Base-by-base conservation (phyloP, 2,888 invertebrate species). In the Anarsia innoxiella region DNA sequence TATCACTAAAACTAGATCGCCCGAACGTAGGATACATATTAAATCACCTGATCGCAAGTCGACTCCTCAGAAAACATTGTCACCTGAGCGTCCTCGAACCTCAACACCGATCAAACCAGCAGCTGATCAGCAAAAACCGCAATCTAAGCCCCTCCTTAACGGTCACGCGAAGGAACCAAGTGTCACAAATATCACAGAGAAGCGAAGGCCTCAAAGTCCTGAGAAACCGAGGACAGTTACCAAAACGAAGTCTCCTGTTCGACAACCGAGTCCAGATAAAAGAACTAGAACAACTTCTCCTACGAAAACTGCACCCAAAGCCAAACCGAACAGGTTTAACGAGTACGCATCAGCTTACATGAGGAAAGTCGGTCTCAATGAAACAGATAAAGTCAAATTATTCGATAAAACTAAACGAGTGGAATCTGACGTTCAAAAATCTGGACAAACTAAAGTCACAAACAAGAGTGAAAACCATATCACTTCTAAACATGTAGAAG, bases 311-410 rank as follows among this genome's bases (percentile, higher is more conserved):
- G 52, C 67, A 1, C 52, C 66, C 1, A 83, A 79, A 58, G 46
- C 71, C 3, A 84, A 80, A 56, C 46, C 66, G 0, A 80, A 72
- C 40, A 76, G 78, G 26, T 82, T 85, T 36, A 78, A 67, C 37
- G 84, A 86, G 43, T 85, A 85, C 28, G 82, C 85, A 3, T 66
- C 80, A 3, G 86, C 86, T 25, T 85, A 86, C 40, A 79, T 86
- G 74, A 86, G 80, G 40, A 85, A 80, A 51, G 75, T 83, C 1
- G 80, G 84, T 1, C 49, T 80, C 1, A 74, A 66, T 39, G 78
- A 79, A 16, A 46, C 57, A 3, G 71, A 76, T 3, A 80, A 80
- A 51, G 44, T 61, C 0, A 74, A 64, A 45, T 47, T 62, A 8
- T 46, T 63, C 1, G 70, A 72, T 12, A 72, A 66, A 48, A 48